phyloP scores from a whole-genome alignment of 2,113 vertebrate species.

The Talpa occidentalis region DNA sequence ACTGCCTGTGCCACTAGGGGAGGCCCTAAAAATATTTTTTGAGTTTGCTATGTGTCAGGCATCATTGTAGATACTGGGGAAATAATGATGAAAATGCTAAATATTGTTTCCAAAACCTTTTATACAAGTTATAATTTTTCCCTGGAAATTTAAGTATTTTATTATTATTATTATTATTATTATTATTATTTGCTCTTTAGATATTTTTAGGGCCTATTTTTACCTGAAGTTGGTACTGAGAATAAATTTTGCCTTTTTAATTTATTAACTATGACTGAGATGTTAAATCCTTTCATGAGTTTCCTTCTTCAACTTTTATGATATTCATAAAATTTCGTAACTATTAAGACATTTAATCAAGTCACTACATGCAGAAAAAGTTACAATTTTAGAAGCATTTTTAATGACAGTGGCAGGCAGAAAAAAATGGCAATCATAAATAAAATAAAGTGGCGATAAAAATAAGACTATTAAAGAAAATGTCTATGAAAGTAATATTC shows the following conservation, averaged over 20 bases:
- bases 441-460: neutral
- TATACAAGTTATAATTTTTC: neutral
- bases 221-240: neutral
- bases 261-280: neutral
- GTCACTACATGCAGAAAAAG: neutral
- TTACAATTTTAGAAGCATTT: neutral
- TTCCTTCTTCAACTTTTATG: neutral
- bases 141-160: neutral
- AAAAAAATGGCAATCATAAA: neutral
- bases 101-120: neutral
- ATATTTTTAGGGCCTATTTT: neutral
- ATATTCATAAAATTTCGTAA: neutral
- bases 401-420: neutral
- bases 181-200: neutral
- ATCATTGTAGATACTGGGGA: neutral
- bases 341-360: neutral
- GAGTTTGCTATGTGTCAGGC: neutral
- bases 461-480: neutral
- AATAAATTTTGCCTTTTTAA: neutral
- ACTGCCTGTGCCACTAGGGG: too few relatives aligned
- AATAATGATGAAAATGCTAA: neutral
- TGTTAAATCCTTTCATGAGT: neutral
- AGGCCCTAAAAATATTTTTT: neutral
- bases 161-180: too few relatives aligned
- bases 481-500: neutral